Conservation (phyloP, 2,888 invertebrate genomes). For the Caenorhabditis macrosperma region DNA sequence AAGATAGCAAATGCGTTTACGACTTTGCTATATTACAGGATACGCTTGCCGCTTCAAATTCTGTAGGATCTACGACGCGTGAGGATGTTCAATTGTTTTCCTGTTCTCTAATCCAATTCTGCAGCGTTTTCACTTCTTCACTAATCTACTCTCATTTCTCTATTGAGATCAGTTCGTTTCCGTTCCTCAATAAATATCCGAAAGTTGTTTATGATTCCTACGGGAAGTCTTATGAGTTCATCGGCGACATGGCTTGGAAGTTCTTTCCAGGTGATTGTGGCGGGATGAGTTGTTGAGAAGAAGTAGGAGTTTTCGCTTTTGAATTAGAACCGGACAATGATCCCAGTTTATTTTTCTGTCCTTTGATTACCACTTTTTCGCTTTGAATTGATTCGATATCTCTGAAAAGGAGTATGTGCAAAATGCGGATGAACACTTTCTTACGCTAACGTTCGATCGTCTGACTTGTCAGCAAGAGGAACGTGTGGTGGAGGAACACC, state of each 20-base stretch:
- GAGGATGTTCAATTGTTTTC: conserved; percentile 15
- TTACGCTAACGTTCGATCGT: conserved; percentile 48
- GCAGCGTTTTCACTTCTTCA: conserved; percentile 43
- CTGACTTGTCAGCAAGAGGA: conserved; percentile 44
- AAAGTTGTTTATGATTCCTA: conserved; percentile 29
- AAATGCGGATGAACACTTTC: background rate
- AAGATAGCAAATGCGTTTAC: background rate
- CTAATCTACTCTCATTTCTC: background rate
- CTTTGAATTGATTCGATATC: conserved; percentile 58
- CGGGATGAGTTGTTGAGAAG: background rate
- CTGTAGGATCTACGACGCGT: conserved; percentile 76
- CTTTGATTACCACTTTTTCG: conserved; percentile 33
- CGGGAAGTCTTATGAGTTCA: conserved; percentile 4
- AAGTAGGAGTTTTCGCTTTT: background rate
- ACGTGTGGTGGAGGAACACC: conserved; percentile 47
- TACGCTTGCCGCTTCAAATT: conserved; percentile 78
- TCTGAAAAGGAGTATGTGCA: conserved; percentile 17
- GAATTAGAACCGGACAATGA: background rate
- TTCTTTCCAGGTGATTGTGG: background rate
- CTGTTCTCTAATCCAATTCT: conserved; percentile 18
- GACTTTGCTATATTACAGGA: conserved; percentile 68
- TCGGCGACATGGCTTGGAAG: conserved; percentile 7
- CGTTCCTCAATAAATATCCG: conserved; percentile 24
- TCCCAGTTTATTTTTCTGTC: conserved; percentile 1
- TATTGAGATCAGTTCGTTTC: conserved; percentile 27